These are phyloP conservation scores for Addax nasomaculatus DNA, from an alignment of 2,113 vertebrate genomes.

Conservation along the genomic window DNA sequence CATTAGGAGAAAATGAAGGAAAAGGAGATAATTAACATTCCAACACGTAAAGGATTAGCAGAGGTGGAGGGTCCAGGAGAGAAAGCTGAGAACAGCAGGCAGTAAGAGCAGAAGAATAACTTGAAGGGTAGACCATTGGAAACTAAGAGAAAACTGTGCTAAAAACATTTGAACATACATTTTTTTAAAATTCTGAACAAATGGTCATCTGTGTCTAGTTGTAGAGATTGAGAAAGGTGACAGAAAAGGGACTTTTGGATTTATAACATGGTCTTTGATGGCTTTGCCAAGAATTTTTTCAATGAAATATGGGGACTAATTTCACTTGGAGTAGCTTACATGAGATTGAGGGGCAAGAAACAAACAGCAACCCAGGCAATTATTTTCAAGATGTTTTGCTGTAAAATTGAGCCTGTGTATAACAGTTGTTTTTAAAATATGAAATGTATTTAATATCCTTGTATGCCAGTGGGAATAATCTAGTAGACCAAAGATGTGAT, in stretches of 20 bases:
- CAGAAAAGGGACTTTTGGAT: neutral
- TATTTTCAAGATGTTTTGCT: neutral
- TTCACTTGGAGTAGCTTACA: neutral
- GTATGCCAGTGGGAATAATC: neutral
- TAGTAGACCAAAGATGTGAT: neutral
- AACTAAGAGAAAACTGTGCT: neutral
- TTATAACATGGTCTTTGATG: fast-evolving
- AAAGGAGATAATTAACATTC: neutral
- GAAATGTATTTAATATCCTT: neutral
- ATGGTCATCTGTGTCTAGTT: neutral
- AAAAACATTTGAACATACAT: neutral
- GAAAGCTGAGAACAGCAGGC: neutral
- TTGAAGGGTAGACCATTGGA: neutral
- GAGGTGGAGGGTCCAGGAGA: neutral
- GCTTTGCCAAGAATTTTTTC: neutral
- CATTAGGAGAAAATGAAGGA: neutral
- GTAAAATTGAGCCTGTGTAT: neutral
- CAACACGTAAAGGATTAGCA: neutral
- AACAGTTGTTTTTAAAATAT: neutral
- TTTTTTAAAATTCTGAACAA: neutral
- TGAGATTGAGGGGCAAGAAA: neutral
- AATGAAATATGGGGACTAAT: neutral
- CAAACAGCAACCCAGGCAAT: too few species aligned
- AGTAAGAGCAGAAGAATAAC: neutral
- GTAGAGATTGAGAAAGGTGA: neutral